These are phyloP conservation scores for Adrianichthys oophorus DNA, from an alignment of 2,797 vertebrate species.

Conservation along the genomic window DNA sequence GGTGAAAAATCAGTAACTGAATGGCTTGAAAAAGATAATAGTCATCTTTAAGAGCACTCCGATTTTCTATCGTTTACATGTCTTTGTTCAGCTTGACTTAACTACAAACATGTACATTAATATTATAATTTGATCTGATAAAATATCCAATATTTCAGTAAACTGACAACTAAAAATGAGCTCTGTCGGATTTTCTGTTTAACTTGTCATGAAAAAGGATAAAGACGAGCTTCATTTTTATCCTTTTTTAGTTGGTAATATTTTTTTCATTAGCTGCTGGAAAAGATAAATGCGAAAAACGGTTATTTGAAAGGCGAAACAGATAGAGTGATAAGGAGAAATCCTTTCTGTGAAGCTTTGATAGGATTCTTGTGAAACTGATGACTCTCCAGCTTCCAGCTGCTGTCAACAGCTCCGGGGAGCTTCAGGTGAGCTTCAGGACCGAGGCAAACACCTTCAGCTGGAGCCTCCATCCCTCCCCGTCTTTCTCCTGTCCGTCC, in stretches of 20 bases:
- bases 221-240: not conserved
- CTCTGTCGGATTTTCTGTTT: no score
- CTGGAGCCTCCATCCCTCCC: slow-evolving; percentile 37
- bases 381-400: slow-evolving; percentile 8
- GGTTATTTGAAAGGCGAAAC: slow-evolving; percentile 6
- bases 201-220: not conserved
- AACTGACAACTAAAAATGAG: no score
- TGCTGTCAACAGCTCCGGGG: slow-evolving; percentile 41
- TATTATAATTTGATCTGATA: no score
- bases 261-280: no score
- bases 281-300: slow-evolving; percentile 1
- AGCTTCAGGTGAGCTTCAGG: slow-evolving; percentile 23
- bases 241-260: not conserved
- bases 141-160: not conserved
- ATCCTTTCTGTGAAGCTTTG: slow-evolving; percentile 3
- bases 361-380: slow-evolving; percentile 19
- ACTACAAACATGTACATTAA: no score
- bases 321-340: slow-evolving; percentile 6
- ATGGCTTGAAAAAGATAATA: no score
- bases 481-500: slow-evolving; percentile 54
- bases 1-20: no score
- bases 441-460: slow-evolving; percentile 36
- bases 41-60: no score
- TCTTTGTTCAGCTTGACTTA: no score
- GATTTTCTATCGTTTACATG: no score